These are phyloP conservation scores for Neofelis nebulosa DNA, from an alignment of 2,113 vertebrate species.

Conservation along the genomic window DNA sequence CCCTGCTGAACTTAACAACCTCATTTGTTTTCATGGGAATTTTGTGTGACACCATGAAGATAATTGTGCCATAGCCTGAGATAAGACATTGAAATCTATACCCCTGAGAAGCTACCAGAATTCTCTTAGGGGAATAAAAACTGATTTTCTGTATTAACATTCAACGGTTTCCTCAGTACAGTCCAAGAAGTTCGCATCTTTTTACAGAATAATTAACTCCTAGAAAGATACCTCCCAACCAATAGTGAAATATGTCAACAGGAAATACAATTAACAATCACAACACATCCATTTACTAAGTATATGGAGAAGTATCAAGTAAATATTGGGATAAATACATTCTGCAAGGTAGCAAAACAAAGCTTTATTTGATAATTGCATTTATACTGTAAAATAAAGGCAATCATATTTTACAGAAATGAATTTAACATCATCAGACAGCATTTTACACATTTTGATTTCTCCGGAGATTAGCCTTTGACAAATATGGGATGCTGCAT, in stretches of 20 bases:
- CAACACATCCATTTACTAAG: neutral
- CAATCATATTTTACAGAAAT: slow-evolving; percentile 29
- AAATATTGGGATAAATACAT: slow-evolving; percentile 64
- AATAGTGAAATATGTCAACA: slow-evolving; percentile 55
- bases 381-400: slow-evolving; percentile 71
- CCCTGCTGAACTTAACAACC: slow-evolving; percentile 52
- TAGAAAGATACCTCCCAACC: slow-evolving; percentile 19
- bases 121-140: slow-evolving; percentile 56
- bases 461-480: slow-evolving; percentile 34
- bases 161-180: neutral
- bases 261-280: slow-evolving; percentile 74
- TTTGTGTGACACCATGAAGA: slow-evolving; percentile 54
- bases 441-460: slow-evolving; percentile 47
- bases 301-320: slow-evolving; percentile 67
- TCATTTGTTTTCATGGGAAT: slow-evolving; percentile 59
- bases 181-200: slow-evolving; percentile 21
- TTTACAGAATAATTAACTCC: slow-evolving; percentile 63
- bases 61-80: slow-evolving; percentile 44
- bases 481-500: neutral
- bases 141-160: slow-evolving; percentile 61
- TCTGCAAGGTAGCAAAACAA: neutral
- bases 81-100: slow-evolving; percentile 32
- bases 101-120: slow-evolving; percentile 26
- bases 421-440: neutral
- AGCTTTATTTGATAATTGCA: slow-evolving; percentile 71